Percentiles rank a stretch among this genome's conserved stretches.
phyloP scores from a whole-genome alignment of 2,797 vertebrate genomes.

The Eulemur rubriventer region DNA sequence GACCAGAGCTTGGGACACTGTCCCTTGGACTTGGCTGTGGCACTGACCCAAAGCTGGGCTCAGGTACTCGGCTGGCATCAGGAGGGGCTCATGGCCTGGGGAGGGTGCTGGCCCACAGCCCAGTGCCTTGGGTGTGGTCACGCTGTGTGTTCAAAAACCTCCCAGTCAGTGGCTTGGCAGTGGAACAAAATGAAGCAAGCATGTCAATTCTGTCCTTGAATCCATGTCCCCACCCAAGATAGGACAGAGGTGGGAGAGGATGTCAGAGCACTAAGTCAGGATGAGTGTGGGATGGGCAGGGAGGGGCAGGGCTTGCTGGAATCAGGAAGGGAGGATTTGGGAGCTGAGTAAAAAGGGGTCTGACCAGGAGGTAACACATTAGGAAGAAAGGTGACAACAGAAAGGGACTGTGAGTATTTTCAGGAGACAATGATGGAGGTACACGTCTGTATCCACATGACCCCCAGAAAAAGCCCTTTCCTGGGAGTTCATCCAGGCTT shows the following conservation, averaged over 20 bases:
- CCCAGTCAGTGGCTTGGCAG: not conserved
- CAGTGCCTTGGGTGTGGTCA: not conserved
- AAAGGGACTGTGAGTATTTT: not conserved
- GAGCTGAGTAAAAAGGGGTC: not conserved
- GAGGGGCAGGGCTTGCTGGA: rapidly evolving
- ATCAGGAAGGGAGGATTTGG: not conserved
- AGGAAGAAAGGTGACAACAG: not conserved
- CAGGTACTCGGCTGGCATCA: no score
- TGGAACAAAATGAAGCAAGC: not conserved
- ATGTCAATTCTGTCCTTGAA: not conserved
- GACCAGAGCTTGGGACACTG: not conserved
- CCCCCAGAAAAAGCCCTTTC: not conserved
- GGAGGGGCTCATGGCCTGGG: not conserved
- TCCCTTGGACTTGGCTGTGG: not conserved
- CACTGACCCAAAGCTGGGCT: not conserved
- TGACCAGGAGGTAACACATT: not conserved
- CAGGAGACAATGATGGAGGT: not conserved
- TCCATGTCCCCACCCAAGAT: not conserved
- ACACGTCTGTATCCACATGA: not conserved
- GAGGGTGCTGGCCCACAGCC: not conserved
- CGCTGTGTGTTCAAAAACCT: not conserved
- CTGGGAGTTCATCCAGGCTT: not conserved
- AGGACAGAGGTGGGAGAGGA: not conserved
- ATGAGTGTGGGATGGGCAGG: rapidly evolving
- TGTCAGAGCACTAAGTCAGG: no score